Base-by-base conservation (phyloP, 1,140 invertebrate species). In the Laupala kohalensis region DNA sequence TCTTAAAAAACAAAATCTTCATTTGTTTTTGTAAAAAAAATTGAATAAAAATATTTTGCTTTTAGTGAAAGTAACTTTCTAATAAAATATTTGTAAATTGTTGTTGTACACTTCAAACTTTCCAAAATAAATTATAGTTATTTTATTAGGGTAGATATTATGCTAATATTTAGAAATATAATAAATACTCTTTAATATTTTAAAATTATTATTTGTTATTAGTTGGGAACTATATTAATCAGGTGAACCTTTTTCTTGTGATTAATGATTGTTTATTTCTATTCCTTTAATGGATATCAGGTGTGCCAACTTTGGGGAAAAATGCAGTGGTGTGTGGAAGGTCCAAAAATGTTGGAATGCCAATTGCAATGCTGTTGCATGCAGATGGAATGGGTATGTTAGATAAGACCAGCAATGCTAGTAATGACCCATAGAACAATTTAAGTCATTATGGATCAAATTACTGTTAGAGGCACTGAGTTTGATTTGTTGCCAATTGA, bases 281-380 rank as follows among this genome's bases (percentile, higher is more conserved):
- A n/a, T n/a, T n/a, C n/a, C n/a, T n/a, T n/a, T n/a, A n/a, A n/a
- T n/a, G n/a, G n/a, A n/a, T 53, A 13, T 9, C 75, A 92, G 91
- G 79, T 72, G 88, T 94, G 73, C 84, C 91, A 74, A 94, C 92
- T 0, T 86, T 89, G 78, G 93, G 92, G 6, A 90, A 91, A 77
- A 93, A 93, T 79, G 92, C 92, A n/a, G 92, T 95, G 0, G 88
- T 96, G 0, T 88, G 92, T 76, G 93, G 94, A 5, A 82, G 93
- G 72, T 95, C 93, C 0, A 95, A 95, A 80, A 93, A 95, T 81
- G 93, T 96, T 63, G 92, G 93, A 2, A 84, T 95, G 79, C 93
- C 94, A 0, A 91, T 94, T 73, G 91, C 91, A 15, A 86, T 93
- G 80, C 80, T 94, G 71, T 77, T 94, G 63, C 90, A 92, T 77